Conservation (phyloP, 2,888 invertebrate genomes). For the Cephus nigrinus region DNA sequence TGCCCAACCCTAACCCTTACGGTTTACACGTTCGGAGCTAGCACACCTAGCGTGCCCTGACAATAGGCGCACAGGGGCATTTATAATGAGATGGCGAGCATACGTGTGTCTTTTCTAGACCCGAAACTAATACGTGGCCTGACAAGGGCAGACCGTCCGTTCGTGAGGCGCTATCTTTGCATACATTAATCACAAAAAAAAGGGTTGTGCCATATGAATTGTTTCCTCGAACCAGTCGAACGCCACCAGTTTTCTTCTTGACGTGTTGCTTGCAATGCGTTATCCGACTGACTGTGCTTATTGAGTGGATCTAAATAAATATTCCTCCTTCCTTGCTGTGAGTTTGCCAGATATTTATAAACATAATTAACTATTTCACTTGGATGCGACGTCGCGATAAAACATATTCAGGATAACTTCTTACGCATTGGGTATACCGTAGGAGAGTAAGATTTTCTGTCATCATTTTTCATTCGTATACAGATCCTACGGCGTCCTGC, state of each 20-base stretch:
- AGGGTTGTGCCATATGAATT: conserved; percentile 31
- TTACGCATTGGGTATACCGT: too few species aligned
- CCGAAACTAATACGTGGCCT: conserved; percentile 28
- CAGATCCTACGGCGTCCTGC: background rate
- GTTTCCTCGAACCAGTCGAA: conserved; percentile 19
- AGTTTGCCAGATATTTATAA: too few species aligned
- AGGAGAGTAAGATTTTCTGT: background rate
- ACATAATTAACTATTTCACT: background rate
- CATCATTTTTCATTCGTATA: background rate
- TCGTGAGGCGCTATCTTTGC: conserved; percentile 42
- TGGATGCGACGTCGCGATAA: background rate
- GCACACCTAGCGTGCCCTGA: conserved; percentile 46
- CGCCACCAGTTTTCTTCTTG: background rate
- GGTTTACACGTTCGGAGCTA: conserved; percentile 18
- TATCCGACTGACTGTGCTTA: background rate
- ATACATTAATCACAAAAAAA: conserved; percentile 42
- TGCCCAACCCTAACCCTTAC: conserved; percentile 34
- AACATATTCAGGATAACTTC: too few species aligned
- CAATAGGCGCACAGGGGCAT: conserved; percentile 49
- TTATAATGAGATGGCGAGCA: conserved; percentile 44
- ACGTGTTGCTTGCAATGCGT: background rate
- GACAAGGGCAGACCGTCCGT: background rate
- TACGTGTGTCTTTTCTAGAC: conserved; percentile 24
- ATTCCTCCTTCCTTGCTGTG: too few species aligned
- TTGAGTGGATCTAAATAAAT: too few species aligned